Base-by-base conservation (phyloP, 2,797 vertebrate genomes). In the Anguilla anguilla region DNA sequence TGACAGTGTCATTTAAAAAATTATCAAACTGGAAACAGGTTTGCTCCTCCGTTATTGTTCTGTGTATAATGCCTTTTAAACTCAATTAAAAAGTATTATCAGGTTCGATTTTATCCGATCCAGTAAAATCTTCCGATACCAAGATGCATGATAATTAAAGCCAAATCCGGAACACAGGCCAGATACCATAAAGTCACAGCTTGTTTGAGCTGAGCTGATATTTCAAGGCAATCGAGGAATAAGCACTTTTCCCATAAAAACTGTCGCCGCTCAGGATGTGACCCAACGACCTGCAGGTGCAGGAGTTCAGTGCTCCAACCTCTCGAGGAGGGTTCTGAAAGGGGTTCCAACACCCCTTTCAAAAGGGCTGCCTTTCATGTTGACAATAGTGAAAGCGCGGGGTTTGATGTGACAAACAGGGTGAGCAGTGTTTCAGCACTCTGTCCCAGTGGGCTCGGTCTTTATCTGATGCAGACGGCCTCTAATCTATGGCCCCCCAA, bases 391-490 rank as follows among this genome's bases (percentile, higher is more conserved):
- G 39, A 81, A 81, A 49, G 77, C 43, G 9, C 43, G 13, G 19
- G n/a, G 43, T 49, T 81, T 81, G 43, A 81, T 81, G 43, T 46
- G 7, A 67, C 39, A 86, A 83, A 88, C 55, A 83, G 51, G 53
- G 28, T 0, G 6, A 28, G 46, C 39, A 72, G 46, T 89, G 85
- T 85, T 84, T 88, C 39, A 25, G 39, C 43, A 7, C 43, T 81
- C 46, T 86, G 87, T 84, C 83, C n/a, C 88, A 84, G 88, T n/a
- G 39, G 83, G 88, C 46, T 67, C 0, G 61, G 84, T 67, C 59
- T 74, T 85, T 90, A 91, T 92, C 91, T 87, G 86, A 91, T 90
- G 86, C 85, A 92, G 90, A 92, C 88, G 22, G 35, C 49, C 86
- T 28, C 81, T 84, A 87, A 84, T 87, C 67, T 79, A 35, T n/a